phyloP scores from a whole-genome alignment of 1,140 invertebrate species.

The Hirudo medicinalis region DNA sequence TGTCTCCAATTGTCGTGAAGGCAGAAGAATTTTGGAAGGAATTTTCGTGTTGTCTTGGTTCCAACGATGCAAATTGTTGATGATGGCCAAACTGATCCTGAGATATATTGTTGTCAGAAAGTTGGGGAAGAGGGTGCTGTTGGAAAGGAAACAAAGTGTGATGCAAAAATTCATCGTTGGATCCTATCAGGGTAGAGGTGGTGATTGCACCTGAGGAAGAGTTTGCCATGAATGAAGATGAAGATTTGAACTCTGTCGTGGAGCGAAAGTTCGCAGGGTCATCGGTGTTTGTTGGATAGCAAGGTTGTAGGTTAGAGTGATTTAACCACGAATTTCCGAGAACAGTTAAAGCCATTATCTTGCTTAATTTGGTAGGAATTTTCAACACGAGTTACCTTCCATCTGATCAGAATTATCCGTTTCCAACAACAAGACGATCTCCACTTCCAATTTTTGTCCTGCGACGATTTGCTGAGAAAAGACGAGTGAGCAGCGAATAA shows the following conservation, averaged over 20 bases:
- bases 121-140: background rate
- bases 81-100: background rate
- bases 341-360: slow-evolving; percentile 2
- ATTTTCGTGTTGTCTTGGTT: slow-evolving; percentile 1
- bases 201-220: slow-evolving; percentile 10
- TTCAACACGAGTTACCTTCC: background rate
- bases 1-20: slow-evolving; percentile 6
- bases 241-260: slow-evolving; percentile 1
- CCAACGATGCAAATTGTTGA: slow-evolving; percentile 6
- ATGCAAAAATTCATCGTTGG: slow-evolving; percentile 5
- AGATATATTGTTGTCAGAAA: background rate
- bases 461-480: too few relatives aligned
- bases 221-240: slow-evolving; percentile 7
- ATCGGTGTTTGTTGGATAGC: slow-evolving; percentile 5
- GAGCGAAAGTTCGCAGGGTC: slow-evolving; percentile 5
- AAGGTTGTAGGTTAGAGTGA: slow-evolving; percentile 6
- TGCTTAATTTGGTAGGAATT: background rate
- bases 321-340: background rate
- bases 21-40: background rate
- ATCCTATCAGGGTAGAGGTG: background rate
- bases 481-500: too few relatives aligned
- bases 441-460: too few relatives aligned
- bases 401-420: too few relatives aligned
- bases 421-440: too few relatives aligned
- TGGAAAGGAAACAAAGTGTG: slow-evolving; percentile 10